Base-by-base conservation (phyloP, 2,888 invertebrate genomes). In the Nipponacmea schrenckii region DNA sequence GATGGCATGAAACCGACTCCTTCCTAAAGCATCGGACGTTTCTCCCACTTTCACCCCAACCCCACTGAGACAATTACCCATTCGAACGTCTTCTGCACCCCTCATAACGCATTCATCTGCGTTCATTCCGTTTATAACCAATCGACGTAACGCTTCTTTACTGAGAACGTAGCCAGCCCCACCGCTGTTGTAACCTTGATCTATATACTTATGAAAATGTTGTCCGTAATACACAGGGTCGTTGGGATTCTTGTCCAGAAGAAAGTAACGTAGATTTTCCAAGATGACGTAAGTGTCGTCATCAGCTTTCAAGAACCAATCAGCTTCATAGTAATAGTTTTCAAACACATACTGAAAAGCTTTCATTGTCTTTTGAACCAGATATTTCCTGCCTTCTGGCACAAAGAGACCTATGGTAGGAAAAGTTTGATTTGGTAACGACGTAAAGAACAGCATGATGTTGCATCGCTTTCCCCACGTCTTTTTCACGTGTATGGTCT, bases 231-330 rank as follows among this genome's bases (percentile, higher is more conserved):
- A 98, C 17, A 97, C 91, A 0, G 97, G 94, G 1, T 93, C 92
- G n/a, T 72, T 67, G 3, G 77, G 72, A 62, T 79, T 72, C 84
- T 95, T 92, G 0, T 93, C 92, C 24, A 93, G 92, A 27, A 98
- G 89, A 64, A 85, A 80, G 68, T 80, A 79, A 12, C 83, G 78
- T 62, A 99, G 90, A 89, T 99, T 99, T 89, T 99, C 98, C 65
- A 99, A 92, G 62, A 99, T 92, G 63, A 98, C 96, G 89, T 96
- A 98, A 91, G 98, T 98, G 86, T 98, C 98, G 88, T 98, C 98
- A 84, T 98, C 98, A n/a, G 98, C 98, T 89, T 98, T 98, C 83
- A 97, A 91, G 88, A 98, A 98, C 97, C 97, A 98, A 89, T 98
- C 97, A 2, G 94, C 95, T 71, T 96, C 92, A 81, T 96, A 92